Percentiles rank a stretch among this genome's conserved stretches.
Evolutionary conservation across 35 echinoderm and acorn worm genomes (phyloP).

Genomic region (Heliocidaris erythrogramma): DNA sequence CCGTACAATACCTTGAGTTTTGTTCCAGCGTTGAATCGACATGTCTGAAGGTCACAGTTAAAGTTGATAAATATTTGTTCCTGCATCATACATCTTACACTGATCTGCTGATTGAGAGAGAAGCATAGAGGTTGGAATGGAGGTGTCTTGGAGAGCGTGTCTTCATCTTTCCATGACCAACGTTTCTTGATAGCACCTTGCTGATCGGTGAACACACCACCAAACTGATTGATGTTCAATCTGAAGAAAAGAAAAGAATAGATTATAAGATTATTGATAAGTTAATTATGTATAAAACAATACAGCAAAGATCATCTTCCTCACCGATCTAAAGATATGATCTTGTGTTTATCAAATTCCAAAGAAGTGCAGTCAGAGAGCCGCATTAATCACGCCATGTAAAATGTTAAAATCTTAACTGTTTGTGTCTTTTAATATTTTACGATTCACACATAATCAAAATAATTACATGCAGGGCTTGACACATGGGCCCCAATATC

Average conservation of each 20-base stretch:
- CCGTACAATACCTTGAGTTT: constrained; percentile 79
- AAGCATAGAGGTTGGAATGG: constrained; percentile 98
- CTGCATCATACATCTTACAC: constrained; percentile 80
- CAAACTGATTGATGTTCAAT: constrained; percentile 84
- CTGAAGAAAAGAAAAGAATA: constrained; percentile 44
- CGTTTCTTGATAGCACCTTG: constrained; percentile 90
- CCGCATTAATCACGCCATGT: too few relatives aligned
- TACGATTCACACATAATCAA: too few relatives aligned
- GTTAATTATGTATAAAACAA: background rate
- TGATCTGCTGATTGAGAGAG: constrained; percentile 81
- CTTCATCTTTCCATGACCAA: constrained; percentile 88
- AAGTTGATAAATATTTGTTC: constrained; percentile 83
- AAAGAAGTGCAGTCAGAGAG: too few relatives aligned
- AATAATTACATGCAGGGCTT: too few relatives aligned
- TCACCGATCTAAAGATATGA: background rate
- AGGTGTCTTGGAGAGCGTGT: constrained; percentile 83
- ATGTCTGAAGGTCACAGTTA: constrained; percentile 68
- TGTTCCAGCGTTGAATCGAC: constrained; percentile 86
- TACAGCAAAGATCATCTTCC: background rate
- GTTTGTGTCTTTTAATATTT: too few relatives aligned
- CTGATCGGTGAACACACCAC: constrained; percentile 75
- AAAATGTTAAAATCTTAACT: too few relatives aligned
- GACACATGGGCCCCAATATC: too few relatives aligned
- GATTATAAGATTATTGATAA: constrained; percentile 12
- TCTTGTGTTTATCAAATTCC: background rate